Conservation (phyloP, 2,113 vertebrate genomes). For the Rhynchomys soricoides region DNA sequence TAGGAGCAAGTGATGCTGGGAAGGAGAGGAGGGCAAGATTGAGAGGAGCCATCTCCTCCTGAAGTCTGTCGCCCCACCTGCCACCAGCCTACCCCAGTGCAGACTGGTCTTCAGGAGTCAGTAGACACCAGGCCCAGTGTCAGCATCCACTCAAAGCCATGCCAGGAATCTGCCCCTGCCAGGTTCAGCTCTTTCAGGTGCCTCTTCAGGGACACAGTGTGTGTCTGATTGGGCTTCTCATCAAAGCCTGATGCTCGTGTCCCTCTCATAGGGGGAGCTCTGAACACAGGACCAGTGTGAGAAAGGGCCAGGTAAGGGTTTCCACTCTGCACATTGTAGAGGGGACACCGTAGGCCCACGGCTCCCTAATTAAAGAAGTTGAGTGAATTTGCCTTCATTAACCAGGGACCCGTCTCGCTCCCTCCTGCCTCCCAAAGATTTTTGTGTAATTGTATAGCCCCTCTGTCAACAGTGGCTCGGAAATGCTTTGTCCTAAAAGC, state of each 20-base stretch:
- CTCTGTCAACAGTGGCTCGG: slow-evolving; percentile 53
- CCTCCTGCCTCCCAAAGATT: slow-evolving; percentile 73
- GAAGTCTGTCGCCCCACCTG: not conserved
- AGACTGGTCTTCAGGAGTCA: slow-evolving; percentile 23
- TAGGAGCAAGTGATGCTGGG: not conserved
- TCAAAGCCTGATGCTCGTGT: slow-evolving; percentile 79
- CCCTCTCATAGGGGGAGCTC: slow-evolving; percentile 82
- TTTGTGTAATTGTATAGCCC: slow-evolving; percentile 58
- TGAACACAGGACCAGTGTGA: slow-evolving; percentile 77
- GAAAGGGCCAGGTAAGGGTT: slow-evolving; percentile 68
- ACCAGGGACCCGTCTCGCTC: slow-evolving; percentile 56
- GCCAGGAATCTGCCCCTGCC: slow-evolving; percentile 65
- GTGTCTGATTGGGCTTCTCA: slow-evolving; percentile 81
- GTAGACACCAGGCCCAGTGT: not conserved
- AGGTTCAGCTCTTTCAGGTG: slow-evolving; percentile 72
- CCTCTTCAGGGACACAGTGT: slow-evolving; percentile 80
- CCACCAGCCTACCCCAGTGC: not conserved
- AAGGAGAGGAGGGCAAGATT: not conserved
- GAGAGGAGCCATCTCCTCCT: not conserved
- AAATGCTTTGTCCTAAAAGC: slow-evolving; percentile 48
- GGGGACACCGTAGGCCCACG: slow-evolving; percentile 59
- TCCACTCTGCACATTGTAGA: slow-evolving; percentile 82
- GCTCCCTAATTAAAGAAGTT: slow-evolving; percentile 60
- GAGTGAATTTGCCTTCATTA: slow-evolving; percentile 61
- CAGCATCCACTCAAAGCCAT: slow-evolving; percentile 51